A percentile compares a stretch with the other conserved stretches of the same genome.
Conservation (phyloP, 53 echinoderm and acorn worm species). For the Holothuria leucospilota region DNA sequence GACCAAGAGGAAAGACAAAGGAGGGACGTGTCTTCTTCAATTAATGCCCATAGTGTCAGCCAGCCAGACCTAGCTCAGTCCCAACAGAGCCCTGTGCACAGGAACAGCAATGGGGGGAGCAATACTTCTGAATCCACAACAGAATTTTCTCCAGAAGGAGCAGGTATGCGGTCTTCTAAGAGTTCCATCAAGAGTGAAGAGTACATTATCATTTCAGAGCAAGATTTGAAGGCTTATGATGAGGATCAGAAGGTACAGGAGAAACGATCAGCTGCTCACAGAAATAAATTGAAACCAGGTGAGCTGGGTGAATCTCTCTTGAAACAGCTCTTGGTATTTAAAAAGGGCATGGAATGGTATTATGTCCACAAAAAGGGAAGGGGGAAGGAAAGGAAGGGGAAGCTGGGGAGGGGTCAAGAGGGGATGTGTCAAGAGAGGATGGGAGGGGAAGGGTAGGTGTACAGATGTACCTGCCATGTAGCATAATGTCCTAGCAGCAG, state of each 20-base stretch:
- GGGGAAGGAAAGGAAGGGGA: too few species aligned
- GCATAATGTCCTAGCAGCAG: too few species aligned
- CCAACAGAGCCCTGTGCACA: constrained; percentile 12
- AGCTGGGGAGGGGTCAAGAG: too few species aligned
- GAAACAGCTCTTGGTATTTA: not conserved
- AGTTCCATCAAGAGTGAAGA: constrained; percentile 69
- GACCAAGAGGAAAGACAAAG: not conserved
- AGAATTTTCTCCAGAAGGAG: constrained; percentile 28
- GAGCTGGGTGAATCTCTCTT: not conserved
- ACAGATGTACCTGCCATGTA: not conserved
- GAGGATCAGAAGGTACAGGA: constrained; percentile 61
- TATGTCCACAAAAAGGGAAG: too few species aligned
- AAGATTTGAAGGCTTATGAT: constrained; percentile 72
- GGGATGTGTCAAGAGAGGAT: too few species aligned
- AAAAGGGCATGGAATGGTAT: too few species aligned
- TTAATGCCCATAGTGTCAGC: constrained; percentile 33
- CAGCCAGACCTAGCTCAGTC: constrained; percentile 28
- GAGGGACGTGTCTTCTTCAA: not conserved
- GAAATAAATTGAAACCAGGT: constrained; percentile 98
- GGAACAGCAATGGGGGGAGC: constrained; percentile 50
- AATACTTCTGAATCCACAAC: constrained; percentile 39
- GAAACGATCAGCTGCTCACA: constrained; percentile 80
- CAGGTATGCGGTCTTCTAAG: constrained; percentile 52
- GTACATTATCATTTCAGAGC: constrained; percentile 86
- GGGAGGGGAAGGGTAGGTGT: not conserved